Evolutionary conservation across 2,888 invertebrate genomes (phyloP), one percentile per base, ranked within the genome.

Genomic region (Drosophila fulvimacula): DNA sequence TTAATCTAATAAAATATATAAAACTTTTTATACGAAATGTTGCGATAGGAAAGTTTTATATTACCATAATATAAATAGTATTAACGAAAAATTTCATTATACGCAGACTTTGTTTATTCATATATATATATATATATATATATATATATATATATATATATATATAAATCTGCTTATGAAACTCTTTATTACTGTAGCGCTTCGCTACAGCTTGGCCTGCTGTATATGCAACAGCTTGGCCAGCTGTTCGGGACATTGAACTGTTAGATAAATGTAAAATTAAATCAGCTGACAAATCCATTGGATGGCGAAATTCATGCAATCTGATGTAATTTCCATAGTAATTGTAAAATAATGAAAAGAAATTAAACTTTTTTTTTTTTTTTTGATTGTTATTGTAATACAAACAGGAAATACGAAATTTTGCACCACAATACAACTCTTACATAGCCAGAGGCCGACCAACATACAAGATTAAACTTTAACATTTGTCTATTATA

Each of bases 331-430:
- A 73, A 65, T 46, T 46, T 19, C 7, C 11, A 21, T n/a, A 13
- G 13, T 7, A 19, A 38, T 24, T 72, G 58, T 11, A 77, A 72
- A 19, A 30, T 55, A 52, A 0, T 13, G 5, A 0, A 13, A 5
- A 2, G 34, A 41, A 10, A 30, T 2, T 10, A 30, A 24, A 46
- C n/a, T n/a, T n/a, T n/a, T n/a, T n/a, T n/a, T 32, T 19, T 17
- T 17, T 19, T 48, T 46, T 32, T 30, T 27, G 48, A 56, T 52
- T 46, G 48, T 15, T 51, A 56, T 52, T 61, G 44, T 66, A 74
- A 67, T 78, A 74, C 65, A 73, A 55, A 73, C 36, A 63, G 39
- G 32, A 73, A 63, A 74, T 79, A 79, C 74, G 59, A 58, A 68
- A 79, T 69, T 75, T 79, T 58, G 44, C 74, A 53, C 53, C 57